These are phyloP conservation scores for Oryzaephilus surinamensis DNA, from an alignment of 1,140 invertebrate genomes.

Conservation along the genomic window DNA sequence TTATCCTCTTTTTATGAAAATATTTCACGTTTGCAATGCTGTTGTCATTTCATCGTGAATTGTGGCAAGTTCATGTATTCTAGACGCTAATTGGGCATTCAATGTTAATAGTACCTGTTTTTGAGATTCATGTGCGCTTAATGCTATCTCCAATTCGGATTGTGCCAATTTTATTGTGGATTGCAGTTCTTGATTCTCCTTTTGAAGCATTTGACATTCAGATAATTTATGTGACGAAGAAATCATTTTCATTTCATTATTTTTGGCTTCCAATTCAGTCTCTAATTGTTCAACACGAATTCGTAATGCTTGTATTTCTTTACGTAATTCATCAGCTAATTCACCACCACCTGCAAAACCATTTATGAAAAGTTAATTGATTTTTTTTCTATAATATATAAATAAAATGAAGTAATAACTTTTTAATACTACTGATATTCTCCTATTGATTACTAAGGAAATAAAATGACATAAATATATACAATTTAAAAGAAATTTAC, in stretches of 20 bases:
- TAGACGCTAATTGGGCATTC: conserved; percentile 69
- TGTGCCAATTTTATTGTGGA: conserved; percentile 64
- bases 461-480: too few relatives aligned
- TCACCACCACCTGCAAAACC: conserved; percentile 36
- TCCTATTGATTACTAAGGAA: too few relatives aligned
- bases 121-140: conserved; percentile 73
- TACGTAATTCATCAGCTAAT: conserved; percentile 37
- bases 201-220: conserved; percentile 41
- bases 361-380: too few relatives aligned
- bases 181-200: conserved; percentile 63
- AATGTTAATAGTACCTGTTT: conserved; percentile 73
- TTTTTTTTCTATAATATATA: too few relatives aligned
- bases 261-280: conserved; percentile 63
- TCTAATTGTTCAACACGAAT: conserved; percentile 66
- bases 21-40: conserved; percentile 62
- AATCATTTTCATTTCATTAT: conserved; percentile 57
- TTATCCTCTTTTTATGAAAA: conserved; percentile 16
- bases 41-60: conserved; percentile 76
- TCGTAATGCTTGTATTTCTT: conserved; percentile 53
- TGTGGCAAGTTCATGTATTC: conserved; percentile 75
- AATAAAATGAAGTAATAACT: conserved; percentile 1
- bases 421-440: too few relatives aligned
- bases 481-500: too few relatives aligned
- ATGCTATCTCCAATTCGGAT: conserved; percentile 70
- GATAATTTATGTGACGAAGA: conserved; percentile 18